Base-by-base conservation (phyloP, 2,888 invertebrate species). In the Lepidonotus clava region DNA sequence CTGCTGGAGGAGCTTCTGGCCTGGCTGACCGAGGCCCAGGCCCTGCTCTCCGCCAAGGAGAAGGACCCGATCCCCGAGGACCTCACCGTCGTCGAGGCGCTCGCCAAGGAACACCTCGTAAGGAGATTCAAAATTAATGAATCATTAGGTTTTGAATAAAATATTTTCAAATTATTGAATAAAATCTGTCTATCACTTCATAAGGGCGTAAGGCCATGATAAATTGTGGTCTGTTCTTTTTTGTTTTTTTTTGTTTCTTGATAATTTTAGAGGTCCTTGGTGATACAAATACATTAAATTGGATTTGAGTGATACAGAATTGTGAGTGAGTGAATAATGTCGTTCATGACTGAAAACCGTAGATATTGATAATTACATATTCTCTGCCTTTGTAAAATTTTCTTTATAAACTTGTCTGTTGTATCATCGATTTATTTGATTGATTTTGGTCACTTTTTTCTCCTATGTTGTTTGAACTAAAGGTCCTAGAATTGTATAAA, bases 21-120 rank as follows among this genome's bases (percentile, higher is more conserved):
- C 53, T 93, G 92, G 93, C 89, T 94, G 76, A 93, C 92, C 8
- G 93, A 94, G 84, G 93, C 93, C 41, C 93, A 94, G 89, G 93
- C 92, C 41, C 90, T 94, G 86, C 90, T 94, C 61, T 90, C 92
- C 41, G 92, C 93, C 77, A 94, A 94, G 89, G 56, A 86, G 41
- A 86, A 91, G 61, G 94, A 94, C 87, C 91, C 93, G 0, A 92
- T 92, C 24, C 94, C 94, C 18, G 93, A 93, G 66, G 93, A 93
- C 88, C 91, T 94, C 38, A 91, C 92, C 46, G 93, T 93, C 4
- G 93, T 94, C 4, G 93, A 94, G 86, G 91, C 91, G 11, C 90
- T 94, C 36, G 90, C 92, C 77, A 93, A 92, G 87, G 93, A 94
- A 88, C 94, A 94, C 89, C 87, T 92, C 88, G 93, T 93, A 86